Evolutionary conservation across 2,888 invertebrate species (phyloP).

Genomic region (Dicranocentrus wangi): DNA sequence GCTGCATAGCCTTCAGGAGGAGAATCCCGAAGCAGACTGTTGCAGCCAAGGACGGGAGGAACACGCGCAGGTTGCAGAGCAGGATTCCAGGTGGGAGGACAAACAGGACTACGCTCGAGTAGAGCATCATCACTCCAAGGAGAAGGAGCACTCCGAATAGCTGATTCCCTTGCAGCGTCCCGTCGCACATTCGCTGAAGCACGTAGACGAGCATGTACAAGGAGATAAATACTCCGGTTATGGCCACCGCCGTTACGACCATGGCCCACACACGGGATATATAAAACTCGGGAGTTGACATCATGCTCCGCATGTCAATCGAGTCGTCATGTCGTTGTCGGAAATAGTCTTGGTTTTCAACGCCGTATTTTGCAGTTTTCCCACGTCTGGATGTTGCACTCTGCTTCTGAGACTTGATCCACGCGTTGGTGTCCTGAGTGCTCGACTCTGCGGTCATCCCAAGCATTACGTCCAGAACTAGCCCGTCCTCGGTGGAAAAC

Average conservation of each 20-base stretch:
- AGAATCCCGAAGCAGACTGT: conserved; percentile 75
- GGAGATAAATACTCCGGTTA: conserved; percentile 74
- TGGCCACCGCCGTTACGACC: conserved; percentile 74
- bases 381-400: conserved; percentile 53
- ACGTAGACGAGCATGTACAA: conserved; percentile 74
- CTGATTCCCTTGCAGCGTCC: conserved; percentile 74
- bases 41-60: conserved; percentile 74
- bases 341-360: conserved; percentile 55
- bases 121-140: conserved; percentile 74
- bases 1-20: conserved; percentile 75
- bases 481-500: conserved; percentile 74
- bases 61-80: conserved; percentile 74
- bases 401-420: conserved; percentile 29
- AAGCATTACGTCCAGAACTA: conserved; percentile 73
- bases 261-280: conserved; percentile 74
- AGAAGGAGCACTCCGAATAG: conserved; percentile 74
- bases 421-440: conserved; percentile 38
- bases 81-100: conserved; percentile 74
- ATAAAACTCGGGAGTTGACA: conserved; percentile 73
- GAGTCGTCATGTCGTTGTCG: conserved; percentile 59
- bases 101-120: conserved; percentile 74
- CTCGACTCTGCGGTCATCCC: conserved; percentile 58
- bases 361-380: conserved; percentile 62
- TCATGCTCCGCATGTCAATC: conserved; percentile 68
- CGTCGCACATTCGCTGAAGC: conserved; percentile 74